Conservation (phyloP, 1,140 invertebrate species). For the Hestina assimilis region DNA sequence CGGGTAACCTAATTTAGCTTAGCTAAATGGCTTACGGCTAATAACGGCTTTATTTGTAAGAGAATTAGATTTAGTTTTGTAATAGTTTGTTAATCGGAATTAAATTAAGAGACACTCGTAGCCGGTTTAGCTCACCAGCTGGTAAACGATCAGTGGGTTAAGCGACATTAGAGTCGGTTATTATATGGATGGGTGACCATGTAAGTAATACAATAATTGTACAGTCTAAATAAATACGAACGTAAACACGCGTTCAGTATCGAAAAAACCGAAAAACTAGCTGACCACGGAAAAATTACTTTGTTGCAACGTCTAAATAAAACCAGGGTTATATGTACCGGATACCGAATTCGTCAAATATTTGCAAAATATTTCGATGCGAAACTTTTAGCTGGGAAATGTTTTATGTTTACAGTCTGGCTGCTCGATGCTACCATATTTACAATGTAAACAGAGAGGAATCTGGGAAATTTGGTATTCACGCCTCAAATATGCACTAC, state of each 20-base stretch:
- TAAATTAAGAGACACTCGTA: too few species aligned
- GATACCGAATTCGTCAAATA: slow-evolving; percentile 39
- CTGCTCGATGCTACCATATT: slow-evolving; percentile 44
- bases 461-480: slow-evolving; percentile 38
- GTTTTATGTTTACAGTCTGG: slow-evolving; percentile 49
- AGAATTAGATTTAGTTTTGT: too few species aligned
- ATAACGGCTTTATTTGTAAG: too few species aligned
- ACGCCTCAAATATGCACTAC: slow-evolving; percentile 19
- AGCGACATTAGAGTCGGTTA: too few species aligned
- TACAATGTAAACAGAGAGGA: slow-evolving; percentile 44
- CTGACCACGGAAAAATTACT: slow-evolving; percentile 24
- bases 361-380: slow-evolving; percentile 43
- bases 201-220: not conserved
- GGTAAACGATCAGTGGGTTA: too few species aligned
- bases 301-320: slow-evolving; percentile 33
- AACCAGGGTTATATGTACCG: slow-evolving; percentile 25
- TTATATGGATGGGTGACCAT: too few species aligned
- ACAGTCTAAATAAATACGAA: not conserved
- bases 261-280: slow-evolving; percentile 17
- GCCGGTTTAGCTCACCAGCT: too few species aligned
- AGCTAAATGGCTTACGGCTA: too few species aligned
- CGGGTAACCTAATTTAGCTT: too few species aligned
- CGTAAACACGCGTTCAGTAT: slow-evolving; percentile 1
- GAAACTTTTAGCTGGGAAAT: slow-evolving; percentile 29
- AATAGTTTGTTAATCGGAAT: too few species aligned